A percentile compares a stretch with the other conserved stretches of the same genome.
Conservation (phyloP, 2,888 invertebrate species). For the Drosophila subsilvestris region DNA sequence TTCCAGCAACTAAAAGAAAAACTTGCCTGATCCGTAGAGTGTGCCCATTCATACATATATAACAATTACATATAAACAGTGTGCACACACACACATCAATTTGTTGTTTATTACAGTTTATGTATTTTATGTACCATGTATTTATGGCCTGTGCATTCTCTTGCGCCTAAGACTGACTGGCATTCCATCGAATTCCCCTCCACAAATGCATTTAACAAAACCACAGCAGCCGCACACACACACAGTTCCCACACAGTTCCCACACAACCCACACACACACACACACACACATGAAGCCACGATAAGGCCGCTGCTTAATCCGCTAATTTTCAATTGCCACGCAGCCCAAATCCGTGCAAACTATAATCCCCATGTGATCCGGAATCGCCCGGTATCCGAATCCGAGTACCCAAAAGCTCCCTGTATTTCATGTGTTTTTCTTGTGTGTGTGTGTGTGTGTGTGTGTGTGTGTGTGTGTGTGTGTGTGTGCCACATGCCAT, state of each 20-base stretch:
- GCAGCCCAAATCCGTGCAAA: constrained; percentile 31
- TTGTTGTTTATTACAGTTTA: background rate
- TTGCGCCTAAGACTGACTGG: background rate
- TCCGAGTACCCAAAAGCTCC: background rate
- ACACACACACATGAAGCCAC: constrained; percentile 4
- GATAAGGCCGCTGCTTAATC: constrained; percentile 14
- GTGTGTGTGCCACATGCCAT: background rate
- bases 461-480: constrained; percentile 1
- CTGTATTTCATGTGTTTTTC: background rate
- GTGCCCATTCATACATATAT: no score
- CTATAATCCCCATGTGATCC: constrained; percentile 28
- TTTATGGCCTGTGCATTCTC: background rate
- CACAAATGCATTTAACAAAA: background rate
- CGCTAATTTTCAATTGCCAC: constrained; percentile 45
- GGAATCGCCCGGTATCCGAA: constrained; percentile 16
- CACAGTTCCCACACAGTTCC: constrained; percentile 2
- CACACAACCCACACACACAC: background rate
- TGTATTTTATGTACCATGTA: background rate
- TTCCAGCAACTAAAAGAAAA: background rate
- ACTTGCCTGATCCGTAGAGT: background rate
- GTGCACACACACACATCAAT: background rate
- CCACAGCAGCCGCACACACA: constrained; percentile 1
- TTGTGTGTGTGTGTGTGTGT: background rate
- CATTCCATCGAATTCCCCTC: background rate
- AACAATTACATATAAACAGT: background rate